Evolutionary conservation across 2,113 vertebrate genomes (phyloP).

Genomic region (Hemibagrus wyckioides): DNA sequence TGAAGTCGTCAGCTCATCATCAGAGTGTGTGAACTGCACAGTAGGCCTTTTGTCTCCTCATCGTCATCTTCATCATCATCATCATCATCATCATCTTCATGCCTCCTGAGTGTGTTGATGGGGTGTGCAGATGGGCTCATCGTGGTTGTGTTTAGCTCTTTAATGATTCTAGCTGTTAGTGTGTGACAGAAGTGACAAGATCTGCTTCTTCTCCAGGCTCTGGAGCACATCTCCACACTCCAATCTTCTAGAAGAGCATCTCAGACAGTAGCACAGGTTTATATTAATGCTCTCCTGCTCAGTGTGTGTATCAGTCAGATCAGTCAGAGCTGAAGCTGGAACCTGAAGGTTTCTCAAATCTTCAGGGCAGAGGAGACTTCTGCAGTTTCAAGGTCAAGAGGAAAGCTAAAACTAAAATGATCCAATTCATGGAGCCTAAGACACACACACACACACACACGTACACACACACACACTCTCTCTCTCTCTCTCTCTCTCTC

Average conservation of each 20-base stretch:
- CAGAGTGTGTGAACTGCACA: background rate
- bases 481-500: too few relatives aligned
- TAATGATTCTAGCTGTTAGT: background rate
- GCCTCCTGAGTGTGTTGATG: background rate
- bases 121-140: background rate
- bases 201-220: background rate
- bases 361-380: too few relatives aligned
- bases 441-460: background rate
- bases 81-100: background rate
- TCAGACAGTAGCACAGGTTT: background rate
- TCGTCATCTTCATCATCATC: constrained; percentile 4
- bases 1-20: background rate
- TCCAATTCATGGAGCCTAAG: background rate
- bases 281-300: background rate
- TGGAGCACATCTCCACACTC: background rate
- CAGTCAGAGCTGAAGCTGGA: background rate
- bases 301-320: background rate
- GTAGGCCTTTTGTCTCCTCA: background rate
- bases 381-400: too few relatives aligned
- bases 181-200: background rate
- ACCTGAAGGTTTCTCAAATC: too few relatives aligned
- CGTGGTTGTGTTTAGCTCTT: background rate
- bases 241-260: too few relatives aligned
- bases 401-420: too few relatives aligned
- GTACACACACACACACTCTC: background rate